phyloP scores from a whole-genome alignment of 2,888 invertebrate species.

The Leptopterna dolabrata region DNA sequence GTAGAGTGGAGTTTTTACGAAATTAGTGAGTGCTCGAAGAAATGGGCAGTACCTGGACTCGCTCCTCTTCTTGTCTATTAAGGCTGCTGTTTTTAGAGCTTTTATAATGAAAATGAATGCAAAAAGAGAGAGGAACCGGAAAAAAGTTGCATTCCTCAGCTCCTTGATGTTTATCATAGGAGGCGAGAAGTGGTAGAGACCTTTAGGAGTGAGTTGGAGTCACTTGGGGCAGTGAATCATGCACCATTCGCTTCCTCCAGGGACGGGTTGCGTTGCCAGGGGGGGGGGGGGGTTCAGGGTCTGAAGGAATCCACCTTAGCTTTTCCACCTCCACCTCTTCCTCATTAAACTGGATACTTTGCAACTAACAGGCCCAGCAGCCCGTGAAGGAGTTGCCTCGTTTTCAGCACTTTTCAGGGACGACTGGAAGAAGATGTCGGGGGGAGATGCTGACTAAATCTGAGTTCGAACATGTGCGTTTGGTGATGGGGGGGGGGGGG shows the following conservation, averaged over 20 bases:
- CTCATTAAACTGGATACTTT: background rate
- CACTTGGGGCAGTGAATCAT: constrained; percentile 3
- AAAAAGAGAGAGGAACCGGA: background rate
- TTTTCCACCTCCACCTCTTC: background rate
- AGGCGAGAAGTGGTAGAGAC: background rate
- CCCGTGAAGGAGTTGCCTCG: background rate
- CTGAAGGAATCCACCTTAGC: background rate
- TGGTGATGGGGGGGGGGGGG: too few species aligned
- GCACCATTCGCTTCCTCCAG: background rate
- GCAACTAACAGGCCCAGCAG: background rate
- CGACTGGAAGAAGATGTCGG: background rate
- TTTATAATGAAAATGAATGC: background rate
- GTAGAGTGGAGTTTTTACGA: too few species aligned
- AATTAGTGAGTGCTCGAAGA: background rate
- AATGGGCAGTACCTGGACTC: background rate
- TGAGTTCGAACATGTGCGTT: too few species aligned
- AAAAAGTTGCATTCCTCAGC: background rate
- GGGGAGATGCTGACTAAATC: too few species aligned
- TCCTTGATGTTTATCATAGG: background rate
- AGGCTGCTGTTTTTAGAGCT: background rate
- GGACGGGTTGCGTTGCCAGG: background rate
- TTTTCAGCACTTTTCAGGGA: background rate
- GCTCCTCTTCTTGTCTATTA: background rate
- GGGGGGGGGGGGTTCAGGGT: background rate
- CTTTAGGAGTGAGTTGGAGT: background rate